These are phyloP conservation scores for Eupsittula cactorum DNA, from an alignment of 2,113 vertebrate genomes.

Conservation along the genomic window DNA sequence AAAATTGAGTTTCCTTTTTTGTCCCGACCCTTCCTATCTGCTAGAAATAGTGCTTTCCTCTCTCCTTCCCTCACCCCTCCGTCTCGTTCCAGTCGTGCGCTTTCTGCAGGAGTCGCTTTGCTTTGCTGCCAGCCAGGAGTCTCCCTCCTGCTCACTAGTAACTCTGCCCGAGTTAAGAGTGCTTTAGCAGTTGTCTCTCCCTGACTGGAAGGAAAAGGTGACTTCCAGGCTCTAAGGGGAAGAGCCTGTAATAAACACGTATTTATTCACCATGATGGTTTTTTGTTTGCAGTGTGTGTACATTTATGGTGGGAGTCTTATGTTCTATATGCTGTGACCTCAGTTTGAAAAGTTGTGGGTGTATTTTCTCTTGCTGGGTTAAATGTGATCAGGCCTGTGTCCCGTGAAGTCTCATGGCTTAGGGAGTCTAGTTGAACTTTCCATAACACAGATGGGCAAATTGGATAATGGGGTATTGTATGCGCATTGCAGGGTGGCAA, in stretches of 20 bases:
- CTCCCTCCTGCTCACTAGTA: background rate
- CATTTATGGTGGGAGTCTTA: background rate
- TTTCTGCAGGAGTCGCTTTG: background rate
- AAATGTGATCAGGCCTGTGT: background rate
- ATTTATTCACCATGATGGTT: background rate
- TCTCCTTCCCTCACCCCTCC: background rate
- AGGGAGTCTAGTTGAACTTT: constrained; percentile 31
- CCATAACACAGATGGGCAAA: background rate
- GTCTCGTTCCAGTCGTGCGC: background rate
- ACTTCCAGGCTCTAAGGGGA: background rate
- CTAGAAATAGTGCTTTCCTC: background rate
- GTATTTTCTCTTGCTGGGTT: background rate
- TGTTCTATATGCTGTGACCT: fast-evolving
- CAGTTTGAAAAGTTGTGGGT: background rate
- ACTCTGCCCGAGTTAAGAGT: background rate
- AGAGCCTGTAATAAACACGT: background rate
- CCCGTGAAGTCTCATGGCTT: constrained; percentile 3
- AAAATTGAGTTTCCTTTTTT: constrained; percentile 1
- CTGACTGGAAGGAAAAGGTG: background rate
- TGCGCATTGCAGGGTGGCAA: background rate
- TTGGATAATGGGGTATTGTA: constrained; percentile 34
- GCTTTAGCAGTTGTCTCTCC: background rate
- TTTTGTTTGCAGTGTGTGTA: background rate
- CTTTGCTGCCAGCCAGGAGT: background rate
- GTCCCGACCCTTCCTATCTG: background rate